Conservation (phyloP, 2,888 invertebrate genomes). For the Erynnis tages region DNA sequence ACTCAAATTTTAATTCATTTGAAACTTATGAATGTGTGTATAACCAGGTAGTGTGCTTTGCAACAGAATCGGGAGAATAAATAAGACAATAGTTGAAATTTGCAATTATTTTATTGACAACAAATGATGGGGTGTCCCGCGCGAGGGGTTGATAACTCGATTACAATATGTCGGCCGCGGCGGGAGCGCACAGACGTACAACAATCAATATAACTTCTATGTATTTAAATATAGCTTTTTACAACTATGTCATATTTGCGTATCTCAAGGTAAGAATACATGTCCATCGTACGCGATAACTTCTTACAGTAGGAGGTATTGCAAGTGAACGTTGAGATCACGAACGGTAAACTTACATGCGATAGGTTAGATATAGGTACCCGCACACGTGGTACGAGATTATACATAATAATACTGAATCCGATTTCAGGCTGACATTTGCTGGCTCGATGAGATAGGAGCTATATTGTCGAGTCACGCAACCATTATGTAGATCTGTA, state of each 20-base stretch:
- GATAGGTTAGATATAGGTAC: conserved; percentile 10
- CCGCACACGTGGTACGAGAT: background rate
- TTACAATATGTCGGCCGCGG: conserved; percentile 2
- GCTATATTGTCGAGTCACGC: background rate
- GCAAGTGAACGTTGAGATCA: conserved; percentile 2
- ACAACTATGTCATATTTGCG: conserved; percentile 29
- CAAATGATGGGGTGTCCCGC: conserved; percentile 54
- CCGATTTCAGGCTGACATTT: background rate
- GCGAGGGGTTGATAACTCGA: background rate
- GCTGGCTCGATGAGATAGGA: background rate
- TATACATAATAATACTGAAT: background rate
- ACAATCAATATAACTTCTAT: conserved; percentile 31
- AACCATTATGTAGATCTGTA: background rate
- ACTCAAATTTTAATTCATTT: too few species aligned
- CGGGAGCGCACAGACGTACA: conserved; percentile 25
- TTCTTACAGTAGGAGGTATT: conserved; percentile 3
- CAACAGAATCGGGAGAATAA: background rate
- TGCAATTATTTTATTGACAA: conserved; percentile 68
- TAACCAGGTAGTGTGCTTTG: too few species aligned
- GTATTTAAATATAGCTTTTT: conserved; percentile 29
- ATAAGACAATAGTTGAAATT: conserved; percentile 36
- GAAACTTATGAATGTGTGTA: too few species aligned
- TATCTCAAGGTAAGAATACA: conserved; percentile 31
- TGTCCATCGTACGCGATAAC: conserved; percentile 16
- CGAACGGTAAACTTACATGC: conserved; percentile 18